Percentiles rank a stretch among this genome's conserved stretches.
Conservation (phyloP, 2,797 vertebrate species). For the Pelochelys cantorii region DNA sequence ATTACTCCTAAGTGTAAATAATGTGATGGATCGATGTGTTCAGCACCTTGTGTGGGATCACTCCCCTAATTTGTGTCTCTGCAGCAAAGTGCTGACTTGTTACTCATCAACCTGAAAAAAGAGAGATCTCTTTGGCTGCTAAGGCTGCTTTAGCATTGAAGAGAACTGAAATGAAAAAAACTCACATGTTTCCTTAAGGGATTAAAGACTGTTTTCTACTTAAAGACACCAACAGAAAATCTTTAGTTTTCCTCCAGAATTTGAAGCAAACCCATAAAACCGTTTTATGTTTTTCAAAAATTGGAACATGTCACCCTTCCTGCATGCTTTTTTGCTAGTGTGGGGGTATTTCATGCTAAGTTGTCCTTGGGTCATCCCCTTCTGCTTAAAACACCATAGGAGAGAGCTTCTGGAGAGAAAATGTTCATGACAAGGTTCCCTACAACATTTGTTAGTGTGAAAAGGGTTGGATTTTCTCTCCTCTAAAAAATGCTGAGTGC, state of each 20-base stretch:
- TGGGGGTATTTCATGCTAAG: neutral
- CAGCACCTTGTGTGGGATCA: neutral
- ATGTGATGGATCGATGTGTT: neutral
- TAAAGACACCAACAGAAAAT: neutral
- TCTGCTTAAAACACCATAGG: neutral
- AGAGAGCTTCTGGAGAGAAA: neutral
- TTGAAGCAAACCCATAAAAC: neutral
- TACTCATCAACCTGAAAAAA: neutral
- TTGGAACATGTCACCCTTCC: neutral
- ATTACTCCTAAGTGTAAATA: neutral
- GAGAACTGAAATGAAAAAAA: neutral
- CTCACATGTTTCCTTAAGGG: neutral
- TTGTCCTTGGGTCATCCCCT: neutral
- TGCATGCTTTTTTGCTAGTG: neutral
- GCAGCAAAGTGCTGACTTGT: neutral
- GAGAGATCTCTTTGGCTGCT: neutral
- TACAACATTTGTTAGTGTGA: conserved; percentile 26
- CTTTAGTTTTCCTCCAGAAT: neutral
- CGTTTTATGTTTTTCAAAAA: neutral
- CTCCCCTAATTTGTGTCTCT: neutral
- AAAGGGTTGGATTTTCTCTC: conserved; percentile 41
- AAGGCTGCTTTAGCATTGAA: neutral
- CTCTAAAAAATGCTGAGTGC: neutral
- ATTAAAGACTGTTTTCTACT: neutral
- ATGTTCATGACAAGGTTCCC: conserved; percentile 16